These are phyloP conservation scores for Caenorhabditis parvicauda DNA, from an alignment of 2,888 invertebrate genomes.

Conservation along the genomic window DNA sequence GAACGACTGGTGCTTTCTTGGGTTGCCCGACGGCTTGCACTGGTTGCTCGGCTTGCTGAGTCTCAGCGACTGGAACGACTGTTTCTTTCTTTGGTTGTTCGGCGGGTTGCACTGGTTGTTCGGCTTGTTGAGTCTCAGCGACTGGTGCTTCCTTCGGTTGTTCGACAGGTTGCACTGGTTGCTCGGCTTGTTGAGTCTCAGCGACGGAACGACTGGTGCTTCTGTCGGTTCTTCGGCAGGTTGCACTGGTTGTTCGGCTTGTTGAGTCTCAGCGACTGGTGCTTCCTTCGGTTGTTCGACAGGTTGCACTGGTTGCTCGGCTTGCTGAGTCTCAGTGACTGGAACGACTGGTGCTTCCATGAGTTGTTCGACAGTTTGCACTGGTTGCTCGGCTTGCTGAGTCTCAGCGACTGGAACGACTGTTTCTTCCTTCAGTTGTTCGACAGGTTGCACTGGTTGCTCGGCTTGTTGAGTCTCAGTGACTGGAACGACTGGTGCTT, in stretches of 20 bases:
- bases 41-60: background rate
- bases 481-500: no score
- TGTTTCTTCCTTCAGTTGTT: no score
- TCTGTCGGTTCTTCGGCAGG: no score
- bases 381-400: no score
- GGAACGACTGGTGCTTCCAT: no score
- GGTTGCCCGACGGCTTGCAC: no score
- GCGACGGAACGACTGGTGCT: conserved; percentile 2
- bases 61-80: conserved; percentile 5
- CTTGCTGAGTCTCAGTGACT: no score
- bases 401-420: no score
- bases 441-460: no score
- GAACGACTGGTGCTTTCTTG: background rate
- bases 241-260: conserved; percentile 4
- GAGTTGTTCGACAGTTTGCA: no score
- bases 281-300: conserved; percentile 2
- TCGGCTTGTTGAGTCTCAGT: no score
- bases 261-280: conserved; percentile 9
- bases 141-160: conserved; percentile 3
- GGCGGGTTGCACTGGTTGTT: background rate
- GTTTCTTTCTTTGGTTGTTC: background rate
- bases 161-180: conserved; percentile 1
- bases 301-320: no score
- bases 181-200: conserved; percentile 2
- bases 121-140: conserved; percentile 3